phyloP scores from a whole-genome alignment of 2,113 vertebrate genomes.

The Tympanuchus pallidicinctus region DNA sequence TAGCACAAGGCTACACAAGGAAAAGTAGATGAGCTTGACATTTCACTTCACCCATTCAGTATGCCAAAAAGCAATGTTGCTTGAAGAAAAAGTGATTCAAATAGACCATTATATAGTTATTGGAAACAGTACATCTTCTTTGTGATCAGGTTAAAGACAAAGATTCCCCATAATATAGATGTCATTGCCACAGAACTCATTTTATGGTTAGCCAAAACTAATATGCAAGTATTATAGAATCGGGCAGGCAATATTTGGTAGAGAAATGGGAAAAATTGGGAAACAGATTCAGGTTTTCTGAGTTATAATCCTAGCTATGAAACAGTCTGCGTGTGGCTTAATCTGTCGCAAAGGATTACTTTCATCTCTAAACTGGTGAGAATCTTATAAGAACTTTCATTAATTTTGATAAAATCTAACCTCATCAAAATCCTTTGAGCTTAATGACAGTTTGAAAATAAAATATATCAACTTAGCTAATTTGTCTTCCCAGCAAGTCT shows the following conservation, averaged over 20 bases:
- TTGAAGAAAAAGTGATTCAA: background rate
- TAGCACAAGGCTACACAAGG: background rate
- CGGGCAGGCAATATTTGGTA: background rate
- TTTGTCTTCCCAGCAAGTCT: background rate
- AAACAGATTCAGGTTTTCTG: background rate
- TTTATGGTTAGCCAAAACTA: background rate
- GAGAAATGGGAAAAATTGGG: background rate
- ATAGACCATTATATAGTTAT: background rate
- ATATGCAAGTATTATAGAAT: background rate
- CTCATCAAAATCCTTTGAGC: background rate
- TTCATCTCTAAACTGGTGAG: background rate
- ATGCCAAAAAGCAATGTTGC: background rate
- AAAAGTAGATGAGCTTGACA: slow-evolving; percentile 1
- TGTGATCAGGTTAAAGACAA: background rate
- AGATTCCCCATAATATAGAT: background rate
- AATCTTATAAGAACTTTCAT: background rate
- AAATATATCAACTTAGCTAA: background rate
- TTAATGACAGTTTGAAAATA: background rate
- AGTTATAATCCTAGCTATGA: background rate
- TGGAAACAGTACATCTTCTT: background rate
- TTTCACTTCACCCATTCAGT: slow-evolving; percentile 1
- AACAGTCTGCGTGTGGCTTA: background rate
- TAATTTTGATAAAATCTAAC: background rate
- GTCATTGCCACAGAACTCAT: background rate
- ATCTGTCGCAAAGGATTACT: background rate